Base-by-base conservation (phyloP, 1,140 invertebrate species). In the Scaptomyza montana region DNA sequence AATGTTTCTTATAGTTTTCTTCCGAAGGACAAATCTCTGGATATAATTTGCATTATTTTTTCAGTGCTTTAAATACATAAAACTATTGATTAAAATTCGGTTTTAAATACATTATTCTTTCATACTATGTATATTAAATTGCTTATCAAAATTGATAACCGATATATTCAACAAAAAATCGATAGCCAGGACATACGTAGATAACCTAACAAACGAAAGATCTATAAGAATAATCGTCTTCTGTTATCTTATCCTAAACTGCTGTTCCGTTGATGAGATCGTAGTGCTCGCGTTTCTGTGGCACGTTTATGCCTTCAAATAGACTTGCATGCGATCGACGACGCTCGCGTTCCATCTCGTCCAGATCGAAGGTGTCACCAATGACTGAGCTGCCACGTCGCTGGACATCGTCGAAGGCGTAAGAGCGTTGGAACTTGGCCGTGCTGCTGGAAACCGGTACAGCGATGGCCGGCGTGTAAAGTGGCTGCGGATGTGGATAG, bases 251-350 rank as follows among this genome's bases (percentile, higher is more conserved):
- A 16, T 16, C 21, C 21, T 76, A 90, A n/a, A 92, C 90, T n/a
- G 90, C 86, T 2, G 90, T 92, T 16, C 90, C 90, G 61, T 92
- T 91, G 53, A 92, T 77, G 41, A 86, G 39, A 57, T 92, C 90
- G 33, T 92, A 92, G 10, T 74, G 78, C 50, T 91, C 81, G 25
- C 68, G 60, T 21, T 36, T 55, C 33, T 47, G 62, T n/a, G 56
- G n/a, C 13, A 59, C 6, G 25, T n/a, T 41, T 2, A n/a, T 30
- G 7, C 74, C 28, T 0, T 75, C 73, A 45, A 91, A 92, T 46
- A 92, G 80, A 45, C 71, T 91, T 10, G 91, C 91, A 75, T 92
- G 91, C 5, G 91, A 92, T n/a, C 89, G 82, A 5, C 91, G 71
- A 0, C 91, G 68, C 41, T 92, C 91, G 19, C 79, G 67, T 12